Evolutionary conservation across 2,113 vertebrate genomes (phyloP), one percentile per base, ranked within the genome.

Genomic region (Glaucidium brasilianum): DNA sequence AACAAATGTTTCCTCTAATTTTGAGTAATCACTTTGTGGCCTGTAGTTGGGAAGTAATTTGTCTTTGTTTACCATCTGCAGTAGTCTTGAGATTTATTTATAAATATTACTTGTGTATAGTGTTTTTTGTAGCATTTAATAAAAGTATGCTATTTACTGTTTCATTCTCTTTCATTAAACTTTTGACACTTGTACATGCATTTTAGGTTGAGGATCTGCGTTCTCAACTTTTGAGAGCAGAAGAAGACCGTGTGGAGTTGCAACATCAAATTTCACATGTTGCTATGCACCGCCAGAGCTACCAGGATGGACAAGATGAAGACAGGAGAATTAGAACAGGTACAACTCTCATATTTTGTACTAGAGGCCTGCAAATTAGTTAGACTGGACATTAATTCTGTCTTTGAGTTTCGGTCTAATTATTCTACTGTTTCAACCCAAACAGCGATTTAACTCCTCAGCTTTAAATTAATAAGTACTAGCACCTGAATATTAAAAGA

Each of bases 131-230:
- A 52, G n/a, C 6, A 1, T 73, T 87, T 85, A 39, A 34, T 58
- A 32, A 11, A 83, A 91, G 35, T 34, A 53, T 2, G 3, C 4
- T 78, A 37, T 77, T 98, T 64, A 79, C 64, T 89, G 69, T 90
- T 96, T 52, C 32, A 15, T 19, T 91, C 15, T 85, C 76, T 91
- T 79, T 73, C 73, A 25, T 88, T 56, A 84, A 94, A 37, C 17
- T 15, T 45, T 55, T 94, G n/a, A 41, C 75, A 47, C 29, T 84
- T 94, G 20, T 82, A 29, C 23, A 8, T 45, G 6, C 26, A 12
- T 94, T 96, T 96, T 96, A 99, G 99, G 98, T 99, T 93, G 98
- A 99, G 84, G 98, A 98, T 85, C 98, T 99, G 92, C 98, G 96
- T 20, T 95, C 96, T 22, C 99, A 99, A 37, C 98, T 99, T 76